phyloP scores from a whole-genome alignment of 2,113 vertebrate genomes.

The Polypterus senegalus region DNA sequence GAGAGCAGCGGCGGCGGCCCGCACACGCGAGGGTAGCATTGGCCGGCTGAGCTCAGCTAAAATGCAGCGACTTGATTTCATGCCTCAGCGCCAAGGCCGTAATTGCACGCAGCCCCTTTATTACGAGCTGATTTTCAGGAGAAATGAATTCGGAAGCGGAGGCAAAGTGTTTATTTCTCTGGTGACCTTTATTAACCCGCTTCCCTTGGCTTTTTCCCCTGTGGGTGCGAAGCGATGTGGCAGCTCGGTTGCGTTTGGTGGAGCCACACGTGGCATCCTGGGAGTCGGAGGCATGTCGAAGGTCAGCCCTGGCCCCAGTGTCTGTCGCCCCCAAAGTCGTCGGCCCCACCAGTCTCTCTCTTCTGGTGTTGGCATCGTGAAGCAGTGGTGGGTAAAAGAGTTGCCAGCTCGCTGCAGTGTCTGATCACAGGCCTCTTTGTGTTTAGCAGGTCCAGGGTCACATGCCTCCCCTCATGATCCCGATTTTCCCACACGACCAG shows the following conservation, averaged over 20 bases:
- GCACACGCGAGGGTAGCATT: conserved; percentile 28
- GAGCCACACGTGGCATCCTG: no score
- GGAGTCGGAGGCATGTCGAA: no score
- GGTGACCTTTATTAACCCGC: conserved; percentile 96
- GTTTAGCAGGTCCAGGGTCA: conserved; percentile 99
- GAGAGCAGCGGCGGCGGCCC: background rate
- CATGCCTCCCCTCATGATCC: conserved; percentile 99
- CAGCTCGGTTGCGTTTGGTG: no score
- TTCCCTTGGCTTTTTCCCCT: conserved; percentile 67
- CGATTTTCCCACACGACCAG: conserved; percentile 99
- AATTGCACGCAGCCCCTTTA: conserved; percentile 97
- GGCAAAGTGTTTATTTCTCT: conserved; percentile 96
- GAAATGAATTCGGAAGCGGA: conserved; percentile 87
- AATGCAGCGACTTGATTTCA: conserved; percentile 87
- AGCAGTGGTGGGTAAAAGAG: no score
- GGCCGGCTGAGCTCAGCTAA: conserved; percentile 75
- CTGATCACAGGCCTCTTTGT: conserved; percentile 68
- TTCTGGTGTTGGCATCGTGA: background rate
- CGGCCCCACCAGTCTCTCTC: conserved; percentile 5
- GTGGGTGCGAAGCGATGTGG: no score
- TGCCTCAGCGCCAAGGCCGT: conserved; percentile 76
- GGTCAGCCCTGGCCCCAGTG: background rate
- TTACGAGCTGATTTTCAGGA: conserved; percentile 92
- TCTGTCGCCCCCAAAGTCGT: background rate
- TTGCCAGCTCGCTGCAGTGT: conserved; percentile 29